A percentile compares a stretch with the other conserved stretches of the same genome.
Evolutionary conservation across 2,797 vertebrate genomes (phyloP).

Genomic region (Potorous gilbertii): DNA sequence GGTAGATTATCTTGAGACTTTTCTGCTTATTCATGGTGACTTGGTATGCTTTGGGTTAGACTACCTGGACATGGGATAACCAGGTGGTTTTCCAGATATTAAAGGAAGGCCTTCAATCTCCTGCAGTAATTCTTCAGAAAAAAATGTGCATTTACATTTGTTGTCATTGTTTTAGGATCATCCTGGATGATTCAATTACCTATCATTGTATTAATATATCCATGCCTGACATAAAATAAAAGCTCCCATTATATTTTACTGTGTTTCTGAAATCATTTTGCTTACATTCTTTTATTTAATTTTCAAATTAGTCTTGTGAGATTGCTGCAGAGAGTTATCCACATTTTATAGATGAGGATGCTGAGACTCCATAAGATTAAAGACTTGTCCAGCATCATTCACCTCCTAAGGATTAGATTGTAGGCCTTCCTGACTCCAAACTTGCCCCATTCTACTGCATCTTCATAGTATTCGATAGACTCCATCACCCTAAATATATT

Average conservation of each 20-base stretch:
- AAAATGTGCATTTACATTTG: not conserved
- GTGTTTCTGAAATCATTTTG: not conserved
- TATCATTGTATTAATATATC: not conserved
- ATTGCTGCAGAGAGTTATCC: not conserved
- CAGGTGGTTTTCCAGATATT: not conserved
- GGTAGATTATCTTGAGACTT: not conserved
- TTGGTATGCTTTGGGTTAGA: not conserved
- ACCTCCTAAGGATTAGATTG: not conserved
- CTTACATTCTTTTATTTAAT: not conserved
- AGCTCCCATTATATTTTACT: not conserved
- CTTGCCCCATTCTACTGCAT: not conserved
- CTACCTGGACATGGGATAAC: not conserved
- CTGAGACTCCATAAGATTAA: not conserved
- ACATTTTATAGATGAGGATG: not conserved
- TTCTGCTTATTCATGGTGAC: not conserved
- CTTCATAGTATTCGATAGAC: not conserved
- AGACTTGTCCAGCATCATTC: not conserved
- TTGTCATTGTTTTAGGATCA: not conserved
- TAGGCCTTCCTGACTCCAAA: not conserved
- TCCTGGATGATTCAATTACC: not conserved
- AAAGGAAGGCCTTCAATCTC: not conserved
- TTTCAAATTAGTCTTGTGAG: not conserved
- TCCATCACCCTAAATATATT: not conserved
- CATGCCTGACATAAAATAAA: not conserved
- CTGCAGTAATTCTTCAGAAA: not conserved